These are phyloP conservation scores for Antrozous pallidus DNA, from an alignment of 2,797 vertebrate species.

Conservation along the genomic window DNA sequence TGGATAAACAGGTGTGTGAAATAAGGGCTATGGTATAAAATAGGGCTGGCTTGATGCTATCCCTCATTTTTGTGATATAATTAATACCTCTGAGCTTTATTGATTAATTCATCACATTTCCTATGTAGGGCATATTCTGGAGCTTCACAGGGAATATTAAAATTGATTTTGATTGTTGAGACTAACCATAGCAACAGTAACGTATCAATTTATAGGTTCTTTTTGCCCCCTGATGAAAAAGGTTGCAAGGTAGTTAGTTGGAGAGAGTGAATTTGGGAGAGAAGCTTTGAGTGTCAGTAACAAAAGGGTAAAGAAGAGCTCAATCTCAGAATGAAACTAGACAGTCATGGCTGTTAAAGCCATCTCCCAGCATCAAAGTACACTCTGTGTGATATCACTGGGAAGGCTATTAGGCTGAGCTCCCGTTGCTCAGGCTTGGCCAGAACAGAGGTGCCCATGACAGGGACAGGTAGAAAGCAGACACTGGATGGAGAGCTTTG, in stretches of 20 bases:
- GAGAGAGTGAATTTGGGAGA: neutral
- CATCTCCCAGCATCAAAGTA: neutral
- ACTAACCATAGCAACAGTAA: neutral
- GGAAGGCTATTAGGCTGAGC: neutral
- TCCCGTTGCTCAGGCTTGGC: neutral
- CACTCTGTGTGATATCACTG: neutral
- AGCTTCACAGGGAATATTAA: neutral
- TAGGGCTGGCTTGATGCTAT: neutral
- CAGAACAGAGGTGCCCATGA: neutral
- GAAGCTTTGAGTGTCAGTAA: neutral
- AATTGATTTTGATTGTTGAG: neutral
- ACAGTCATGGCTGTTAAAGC: neutral
- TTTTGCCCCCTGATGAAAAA: neutral
- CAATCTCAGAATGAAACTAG: neutral
- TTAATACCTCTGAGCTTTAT: neutral
- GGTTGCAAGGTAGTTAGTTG: neutral
- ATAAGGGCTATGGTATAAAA: neutral
- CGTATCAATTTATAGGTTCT: neutral
- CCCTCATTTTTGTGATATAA: neutral
- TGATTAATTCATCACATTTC: neutral
- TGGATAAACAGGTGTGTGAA: neutral
- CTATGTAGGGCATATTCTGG: neutral
- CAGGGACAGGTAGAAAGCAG: neutral
- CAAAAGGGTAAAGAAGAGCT: neutral
- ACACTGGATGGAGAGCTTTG: rapidly evolving